Conservation (phyloP, 2,888 invertebrate species). For the Nomada fabriciana region DNA sequence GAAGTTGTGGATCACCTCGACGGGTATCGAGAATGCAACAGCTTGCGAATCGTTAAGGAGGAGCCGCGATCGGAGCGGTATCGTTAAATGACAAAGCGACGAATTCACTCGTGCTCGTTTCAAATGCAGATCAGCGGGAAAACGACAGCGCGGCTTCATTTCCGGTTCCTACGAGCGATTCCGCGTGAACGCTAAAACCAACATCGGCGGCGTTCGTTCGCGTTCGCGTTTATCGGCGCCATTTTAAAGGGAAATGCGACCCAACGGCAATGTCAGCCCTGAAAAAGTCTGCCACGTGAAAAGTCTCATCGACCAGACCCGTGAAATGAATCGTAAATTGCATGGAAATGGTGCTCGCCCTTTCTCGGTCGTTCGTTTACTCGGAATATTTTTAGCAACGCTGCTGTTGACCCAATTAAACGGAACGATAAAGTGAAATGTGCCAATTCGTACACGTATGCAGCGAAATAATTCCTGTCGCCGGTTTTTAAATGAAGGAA, state of each 20-base stretch:
- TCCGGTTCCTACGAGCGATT: slow-evolving; percentile 45
- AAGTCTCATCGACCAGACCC: slow-evolving; percentile 5
- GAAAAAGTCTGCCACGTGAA: slow-evolving; percentile 33
- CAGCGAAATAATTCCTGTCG: background rate
- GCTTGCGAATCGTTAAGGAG: slow-evolving; percentile 37
- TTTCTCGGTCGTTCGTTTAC: background rate
- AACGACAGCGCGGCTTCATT: slow-evolving; percentile 54
- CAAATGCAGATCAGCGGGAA: slow-evolving; percentile 63
- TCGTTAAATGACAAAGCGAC: slow-evolving; percentile 61
- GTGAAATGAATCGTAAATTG: slow-evolving; percentile 46
- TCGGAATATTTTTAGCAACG: background rate
- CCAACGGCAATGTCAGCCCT: slow-evolving; percentile 41
- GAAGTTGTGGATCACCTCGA: background rate
- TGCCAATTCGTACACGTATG: background rate
- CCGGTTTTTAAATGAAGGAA: background rate
- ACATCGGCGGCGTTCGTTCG: slow-evolving; percentile 49
- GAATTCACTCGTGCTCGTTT: slow-evolving; percentile 54
- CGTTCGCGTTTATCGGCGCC: slow-evolving; percentile 50
- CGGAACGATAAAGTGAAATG: background rate
- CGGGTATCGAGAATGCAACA: background rate
- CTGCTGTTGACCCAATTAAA: background rate
- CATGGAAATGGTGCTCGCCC: slow-evolving; percentile 9
- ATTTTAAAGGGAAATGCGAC: slow-evolving; percentile 61
- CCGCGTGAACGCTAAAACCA: slow-evolving; percentile 58
- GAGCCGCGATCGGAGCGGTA: slow-evolving; percentile 44